A percentile compares a stretch with the other conserved stretches of the same genome.
phyloP scores from a whole-genome alignment of 2,797 vertebrate genomes.

The Sebastolobus altivelis region DNA sequence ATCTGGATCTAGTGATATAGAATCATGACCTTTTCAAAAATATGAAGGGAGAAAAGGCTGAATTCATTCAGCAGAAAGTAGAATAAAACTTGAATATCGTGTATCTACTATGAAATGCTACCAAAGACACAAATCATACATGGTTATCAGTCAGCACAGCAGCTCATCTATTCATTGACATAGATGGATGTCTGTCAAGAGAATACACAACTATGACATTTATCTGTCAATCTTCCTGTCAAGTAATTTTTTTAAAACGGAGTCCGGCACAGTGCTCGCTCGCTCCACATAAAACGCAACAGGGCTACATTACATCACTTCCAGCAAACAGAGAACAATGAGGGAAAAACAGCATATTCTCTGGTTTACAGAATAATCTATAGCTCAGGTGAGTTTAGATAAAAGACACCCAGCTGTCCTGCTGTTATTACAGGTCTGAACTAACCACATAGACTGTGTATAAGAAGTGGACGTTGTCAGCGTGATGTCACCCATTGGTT shows the following conservation, averaged over 20 bases:
- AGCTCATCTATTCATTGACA: not conserved
- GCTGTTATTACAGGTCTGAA: too few species aligned
- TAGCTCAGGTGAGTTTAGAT: too few species aligned
- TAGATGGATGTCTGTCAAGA: not conserved
- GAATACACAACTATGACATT: constrained; percentile 12
- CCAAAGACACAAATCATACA: not conserved
- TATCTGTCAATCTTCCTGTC: constrained; percentile 19
- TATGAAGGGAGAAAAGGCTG: not conserved
- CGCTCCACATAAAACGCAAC: too few species aligned
- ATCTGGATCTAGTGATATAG: not conserved
- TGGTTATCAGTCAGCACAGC: not conserved
- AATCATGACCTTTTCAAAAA: constrained; percentile 1
- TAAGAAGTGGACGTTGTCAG: too few species aligned
- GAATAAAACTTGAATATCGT: not conserved
- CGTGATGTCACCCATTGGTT: too few species aligned
- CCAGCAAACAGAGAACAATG: too few species aligned
- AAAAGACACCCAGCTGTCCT: too few species aligned
- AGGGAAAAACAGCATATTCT: too few species aligned
- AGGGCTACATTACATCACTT: too few species aligned
- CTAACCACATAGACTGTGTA: too few species aligned
- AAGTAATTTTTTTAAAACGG: not conserved
- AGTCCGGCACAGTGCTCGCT: too few species aligned
- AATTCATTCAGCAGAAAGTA: not conserved
- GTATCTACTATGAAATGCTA: not conserved
- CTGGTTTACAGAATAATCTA: too few species aligned